Base-by-base conservation (phyloP, 2,113 vertebrate species). In the Choloepus hoffmanni region DNA sequence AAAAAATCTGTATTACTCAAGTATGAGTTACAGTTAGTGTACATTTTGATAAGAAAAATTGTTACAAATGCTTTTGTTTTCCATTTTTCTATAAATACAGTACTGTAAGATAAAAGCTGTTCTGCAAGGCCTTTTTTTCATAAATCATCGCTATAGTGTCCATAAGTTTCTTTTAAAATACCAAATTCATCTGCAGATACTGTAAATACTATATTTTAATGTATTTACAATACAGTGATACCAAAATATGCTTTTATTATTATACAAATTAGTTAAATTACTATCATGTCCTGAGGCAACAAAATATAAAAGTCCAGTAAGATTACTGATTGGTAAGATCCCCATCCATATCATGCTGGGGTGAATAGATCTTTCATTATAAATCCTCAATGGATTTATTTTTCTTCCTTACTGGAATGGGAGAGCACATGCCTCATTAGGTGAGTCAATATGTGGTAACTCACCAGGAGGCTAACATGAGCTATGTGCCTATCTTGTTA, bases 301-400 rank as follows among this genome's bases (percentile, higher is more conserved):
- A 77, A 70, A 68, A 62, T 12, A 77, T 45, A 88, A 90, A 90
- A 36, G 13, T 45, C 45, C 30, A 83, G 43, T 26, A 74, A 58
- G 73, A 78, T 65, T 74, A 93, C 40, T 84, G 84, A 84, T 87
- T 50, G 84, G 33, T 74, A 93, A 89, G 60, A 45, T 15, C 45
- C 28, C 26, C 30, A 4, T 36, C 26, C 36, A 79, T 26, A 45
- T 5, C 48, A 89, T 2, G 68, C 73, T 73, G 28, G 7, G 5
- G 4, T 85, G 40, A 90, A 85, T 0, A 14, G 68, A 43, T 53
- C 48, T 92, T 82, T 88, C 65, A n/a, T 14, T 73, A 24, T 18
- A 36, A 73, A 68, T 11, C 67, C 14, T 30, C 16, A 74, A 48
- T 5, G 50, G 10, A 62, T 18, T 79, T 70, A 21, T 28, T 83